These are phyloP conservation scores for Diachrysia chrysitis DNA, from an alignment of 2,888 invertebrate genomes.

Conservation along the genomic window DNA sequence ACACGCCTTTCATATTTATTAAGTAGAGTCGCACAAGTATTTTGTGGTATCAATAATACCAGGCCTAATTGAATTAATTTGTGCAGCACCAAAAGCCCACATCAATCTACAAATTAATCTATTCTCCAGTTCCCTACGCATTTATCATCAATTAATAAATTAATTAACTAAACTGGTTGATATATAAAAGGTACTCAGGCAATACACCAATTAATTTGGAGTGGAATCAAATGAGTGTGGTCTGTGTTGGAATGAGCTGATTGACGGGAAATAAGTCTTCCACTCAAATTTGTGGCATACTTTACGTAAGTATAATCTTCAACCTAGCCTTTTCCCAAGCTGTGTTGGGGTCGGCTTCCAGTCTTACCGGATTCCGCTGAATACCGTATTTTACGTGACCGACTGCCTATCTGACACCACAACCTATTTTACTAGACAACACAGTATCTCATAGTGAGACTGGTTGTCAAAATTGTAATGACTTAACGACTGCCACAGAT, in stretches of 20 bases:
- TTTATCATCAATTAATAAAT: constrained; percentile 6
- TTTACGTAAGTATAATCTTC: too few relatives aligned
- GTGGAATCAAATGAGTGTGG: not conserved
- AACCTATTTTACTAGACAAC: too few relatives aligned
- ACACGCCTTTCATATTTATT: not conserved
- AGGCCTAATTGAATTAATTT: not conserved
- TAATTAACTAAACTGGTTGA: constrained; percentile 15
- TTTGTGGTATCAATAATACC: too few relatives aligned
- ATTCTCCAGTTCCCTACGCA: constrained; percentile 1
- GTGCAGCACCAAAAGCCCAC: not conserved
- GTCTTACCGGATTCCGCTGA: too few relatives aligned
- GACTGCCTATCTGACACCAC: too few relatives aligned
- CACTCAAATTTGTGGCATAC: not conserved
- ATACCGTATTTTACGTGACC: too few relatives aligned
- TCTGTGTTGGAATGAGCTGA: not conserved
- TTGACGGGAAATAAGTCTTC: not conserved
- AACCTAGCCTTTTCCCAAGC: too few relatives aligned
- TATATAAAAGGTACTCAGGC: constrained; percentile 16
- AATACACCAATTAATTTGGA: constrained; percentile 25
- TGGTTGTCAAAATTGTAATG: too few relatives aligned
- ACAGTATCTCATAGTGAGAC: too few relatives aligned
- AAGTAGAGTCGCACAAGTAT: not conserved
- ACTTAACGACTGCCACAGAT: too few relatives aligned
- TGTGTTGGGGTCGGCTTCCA: too few relatives aligned
- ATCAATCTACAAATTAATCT: constrained; percentile 13